Conservation (phyloP, 2,113 vertebrate genomes). For the Athene noctua region DNA sequence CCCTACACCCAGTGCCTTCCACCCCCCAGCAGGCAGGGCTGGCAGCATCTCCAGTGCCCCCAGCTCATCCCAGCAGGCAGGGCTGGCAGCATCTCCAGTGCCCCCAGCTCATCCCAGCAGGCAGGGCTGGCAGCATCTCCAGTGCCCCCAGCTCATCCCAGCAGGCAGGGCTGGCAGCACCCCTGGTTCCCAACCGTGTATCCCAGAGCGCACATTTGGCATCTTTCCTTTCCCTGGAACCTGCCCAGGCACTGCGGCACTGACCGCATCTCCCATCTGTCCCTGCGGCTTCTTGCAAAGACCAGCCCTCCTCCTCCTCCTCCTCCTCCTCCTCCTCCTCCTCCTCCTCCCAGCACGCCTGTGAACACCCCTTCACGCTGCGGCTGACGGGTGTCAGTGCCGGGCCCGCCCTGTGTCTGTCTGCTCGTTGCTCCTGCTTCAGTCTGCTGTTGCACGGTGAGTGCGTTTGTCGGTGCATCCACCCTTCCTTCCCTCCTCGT, state of each 20-base stretch:
- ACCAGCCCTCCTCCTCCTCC: neutral
- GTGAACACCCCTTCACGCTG: neutral
- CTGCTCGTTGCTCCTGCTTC: neutral
- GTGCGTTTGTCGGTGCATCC: neutral
- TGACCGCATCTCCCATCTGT: neutral
- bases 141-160: too few species aligned
- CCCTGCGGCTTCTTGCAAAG: neutral
- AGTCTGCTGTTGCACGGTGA: neutral
- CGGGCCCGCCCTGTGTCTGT: neutral
- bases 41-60: neutral
- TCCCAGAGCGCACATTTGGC: neutral
- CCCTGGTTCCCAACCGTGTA: neutral
- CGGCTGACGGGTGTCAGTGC: neutral
- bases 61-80: neutral
- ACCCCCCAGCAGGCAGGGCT: neutral
- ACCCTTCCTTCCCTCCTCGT: neutral
- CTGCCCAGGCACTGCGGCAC: neutral
- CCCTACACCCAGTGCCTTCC: neutral
- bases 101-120: too few species aligned
- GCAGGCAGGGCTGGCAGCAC: too few species aligned
- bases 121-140: too few species aligned
- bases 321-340: neutral
- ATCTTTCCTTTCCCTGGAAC: neutral
- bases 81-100: neutral
- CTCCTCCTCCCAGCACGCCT: rapidly evolving